Conservation (phyloP, 2,888 invertebrate genomes). For the Nephrocerus scutellatus region DNA sequence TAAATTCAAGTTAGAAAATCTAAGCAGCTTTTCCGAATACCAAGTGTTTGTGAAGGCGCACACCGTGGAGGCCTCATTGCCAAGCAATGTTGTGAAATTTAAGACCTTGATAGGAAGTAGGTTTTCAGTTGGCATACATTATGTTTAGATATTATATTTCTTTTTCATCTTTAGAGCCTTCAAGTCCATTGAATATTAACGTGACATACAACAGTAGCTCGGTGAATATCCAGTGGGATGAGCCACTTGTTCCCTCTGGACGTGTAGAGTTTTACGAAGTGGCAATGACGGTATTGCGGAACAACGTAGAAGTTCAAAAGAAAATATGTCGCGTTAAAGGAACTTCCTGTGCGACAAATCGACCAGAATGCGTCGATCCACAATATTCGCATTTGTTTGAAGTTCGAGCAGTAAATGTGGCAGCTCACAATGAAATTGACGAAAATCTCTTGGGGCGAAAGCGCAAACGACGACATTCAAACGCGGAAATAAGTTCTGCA, state of each 20-base stretch:
- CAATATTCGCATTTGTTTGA: slow-evolving; percentile 27
- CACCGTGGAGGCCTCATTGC: slow-evolving; percentile 60
- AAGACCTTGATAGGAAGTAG: slow-evolving; percentile 57
- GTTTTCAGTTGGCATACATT: slow-evolving; percentile 17
- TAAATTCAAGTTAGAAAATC: slow-evolving; percentile 33
- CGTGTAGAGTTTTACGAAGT: slow-evolving; percentile 55
- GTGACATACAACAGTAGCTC: slow-evolving; percentile 22
- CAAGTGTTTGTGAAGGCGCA: slow-evolving; percentile 65
- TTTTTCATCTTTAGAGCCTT: slow-evolving; percentile 31
- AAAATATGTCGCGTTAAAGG: slow-evolving; percentile 27
- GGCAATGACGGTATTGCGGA: slow-evolving; percentile 26
- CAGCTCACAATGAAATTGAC: slow-evolving; percentile 20
- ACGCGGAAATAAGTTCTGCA: slow-evolving; percentile 23
- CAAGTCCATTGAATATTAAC: slow-evolving; percentile 24
- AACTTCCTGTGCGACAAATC: slow-evolving; percentile 23
- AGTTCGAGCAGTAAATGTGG: slow-evolving; percentile 43
- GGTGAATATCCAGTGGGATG: slow-evolving; percentile 46
- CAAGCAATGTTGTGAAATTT: slow-evolving; percentile 50
- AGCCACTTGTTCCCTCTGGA: slow-evolving; percentile 51
- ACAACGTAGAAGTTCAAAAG: slow-evolving; percentile 26
- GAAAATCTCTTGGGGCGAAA: slow-evolving; percentile 2
- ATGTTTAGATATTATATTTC: too few relatives aligned
- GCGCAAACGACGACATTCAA: slow-evolving; percentile 22
- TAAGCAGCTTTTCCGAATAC: slow-evolving; percentile 61
- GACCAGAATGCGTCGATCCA: slow-evolving; percentile 27